Evolutionary conservation across 2,888 invertebrate genomes (phyloP), one percentile per base, ranked within the genome.

Genomic region (Limnephilus rhombicus): DNA sequence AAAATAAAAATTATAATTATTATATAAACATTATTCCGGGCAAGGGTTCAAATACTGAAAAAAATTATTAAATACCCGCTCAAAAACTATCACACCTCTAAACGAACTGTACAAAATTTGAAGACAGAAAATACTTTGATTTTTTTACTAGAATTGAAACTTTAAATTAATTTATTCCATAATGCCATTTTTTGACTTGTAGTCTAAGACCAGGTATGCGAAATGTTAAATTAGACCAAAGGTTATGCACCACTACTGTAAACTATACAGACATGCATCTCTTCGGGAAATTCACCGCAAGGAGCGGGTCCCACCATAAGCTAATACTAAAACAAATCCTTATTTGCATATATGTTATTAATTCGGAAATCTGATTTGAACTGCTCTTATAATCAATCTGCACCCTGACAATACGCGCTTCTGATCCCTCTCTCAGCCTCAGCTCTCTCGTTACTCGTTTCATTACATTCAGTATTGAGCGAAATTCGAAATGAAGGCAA

Each of bases 261-360:
- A 9, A 68, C 24, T n/a, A 24, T 53, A 68, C 68, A 68, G 68
- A 68, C 86, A 91, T 91, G 81, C 86, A 81, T 91, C 86, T 80
- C 91, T 86, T 91, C 80, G 81, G 49, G 49, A 91, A 86, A 91
- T 91, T 91, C 85, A 85, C 68, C 86, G 41, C 34, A 91, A 91
- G 80, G 29, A 34, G 37, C 29, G 85, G 29, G 86, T 41, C 81
- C 31, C 18, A 34, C 18, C 34, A 29, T 41, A 29, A 45, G 37
- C 24, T 68, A 53, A 88, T 86, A 53, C 37, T 86, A 86, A 68
- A 68, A 68, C 9, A 86, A 86, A n/a, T 49, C 41, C 31, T 24
- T 3, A 13, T 18, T 34, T 83, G 34, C 34, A 37, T 18, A 83
- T 83, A 37, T n/a, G 68, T 68, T 68, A 68, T 68, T 68, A 24